These are phyloP conservation scores for Papilio protenor DNA, from an alignment of 2,888 invertebrate genomes.

Conservation along the genomic window DNA sequence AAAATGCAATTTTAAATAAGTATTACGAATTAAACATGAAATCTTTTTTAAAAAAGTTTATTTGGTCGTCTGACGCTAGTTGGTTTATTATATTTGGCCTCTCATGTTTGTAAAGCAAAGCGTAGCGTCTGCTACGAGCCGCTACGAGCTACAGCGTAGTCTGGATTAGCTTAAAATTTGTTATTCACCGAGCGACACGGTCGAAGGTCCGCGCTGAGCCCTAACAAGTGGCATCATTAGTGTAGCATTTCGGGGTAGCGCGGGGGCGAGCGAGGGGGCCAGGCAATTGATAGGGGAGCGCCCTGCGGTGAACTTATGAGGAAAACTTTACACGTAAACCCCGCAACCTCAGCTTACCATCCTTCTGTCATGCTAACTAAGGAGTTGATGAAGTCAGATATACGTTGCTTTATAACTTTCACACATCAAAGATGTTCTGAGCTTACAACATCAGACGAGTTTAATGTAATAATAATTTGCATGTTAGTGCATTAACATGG, in stretches of 20 bases:
- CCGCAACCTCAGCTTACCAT: conserved; percentile 58
- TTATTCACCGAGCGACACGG: conserved; percentile 81
- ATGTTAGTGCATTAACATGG: not conserved
- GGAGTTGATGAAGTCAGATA: conserved; percentile 67
- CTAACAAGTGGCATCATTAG: conserved; percentile 84
- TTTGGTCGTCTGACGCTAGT: conserved; percentile 17
- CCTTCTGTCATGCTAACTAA: conserved; percentile 55
- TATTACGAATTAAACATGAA: not conserved
- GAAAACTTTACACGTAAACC: conserved; percentile 80
- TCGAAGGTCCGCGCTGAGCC: conserved; percentile 79
- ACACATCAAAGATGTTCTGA: conserved; percentile 4
- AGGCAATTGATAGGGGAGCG: conserved; percentile 81
- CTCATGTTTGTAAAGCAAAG: conserved; percentile 54
- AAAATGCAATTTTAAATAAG: not conserved
- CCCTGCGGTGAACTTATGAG: conserved; percentile 76
- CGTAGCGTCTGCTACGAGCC: conserved; percentile 45
- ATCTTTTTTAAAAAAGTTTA: not conserved
- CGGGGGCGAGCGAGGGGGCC: conserved; percentile 52
- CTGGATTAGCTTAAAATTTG: conserved; percentile 77
- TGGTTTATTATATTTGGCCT: conserved; percentile 28
- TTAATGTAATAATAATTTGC: not conserved
- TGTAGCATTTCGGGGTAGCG: conserved; percentile 56
- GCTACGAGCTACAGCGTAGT: conserved; percentile 56
- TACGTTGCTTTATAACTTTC: conserved; percentile 44
- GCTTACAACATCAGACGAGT: not conserved